A percentile compares a stretch with the other conserved stretches of the same genome.
Evolutionary conservation across 2,797 vertebrate species (phyloP).

Genomic region (Etheostoma nigrum): DNA sequence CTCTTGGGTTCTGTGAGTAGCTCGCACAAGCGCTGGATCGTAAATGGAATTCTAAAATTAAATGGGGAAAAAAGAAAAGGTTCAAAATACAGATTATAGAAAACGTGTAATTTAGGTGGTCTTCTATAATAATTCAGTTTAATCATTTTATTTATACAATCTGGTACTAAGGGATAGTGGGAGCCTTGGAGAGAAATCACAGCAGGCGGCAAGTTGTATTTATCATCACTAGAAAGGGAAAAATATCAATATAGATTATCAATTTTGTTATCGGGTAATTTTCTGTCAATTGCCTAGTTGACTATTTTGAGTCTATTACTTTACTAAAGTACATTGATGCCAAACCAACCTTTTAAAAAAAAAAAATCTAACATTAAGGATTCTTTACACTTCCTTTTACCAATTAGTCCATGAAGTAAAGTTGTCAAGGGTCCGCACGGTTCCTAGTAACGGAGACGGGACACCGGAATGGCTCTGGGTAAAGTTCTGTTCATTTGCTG

Average conservation of each 20-base stretch:
- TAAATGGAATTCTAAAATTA: conserved; percentile 93
- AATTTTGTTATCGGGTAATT: neutral
- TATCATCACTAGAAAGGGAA: neutral
- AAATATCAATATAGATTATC: neutral
- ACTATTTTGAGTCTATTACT: neutral
- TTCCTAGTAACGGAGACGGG: neutral
- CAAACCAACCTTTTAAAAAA: neutral
- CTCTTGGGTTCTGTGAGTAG: conserved; percentile 97
- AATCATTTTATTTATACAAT: neutral
- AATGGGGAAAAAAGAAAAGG: neutral
- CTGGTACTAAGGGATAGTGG: neutral
- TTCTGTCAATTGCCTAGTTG: neutral
- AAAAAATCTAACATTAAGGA: neutral
- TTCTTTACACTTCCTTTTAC: neutral
- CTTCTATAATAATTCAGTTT: neutral
- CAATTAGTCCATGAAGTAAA: neutral
- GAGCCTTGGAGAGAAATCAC: neutral
- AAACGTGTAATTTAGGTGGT: neutral
- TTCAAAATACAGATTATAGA: neutral
- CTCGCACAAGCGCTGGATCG: conserved; percentile 98
- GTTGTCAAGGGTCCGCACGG: neutral
- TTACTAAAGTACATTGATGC: neutral
- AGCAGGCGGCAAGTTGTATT: neutral
- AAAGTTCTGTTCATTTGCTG: neutral
- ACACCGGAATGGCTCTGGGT: neutral